Evolutionary conservation across 2,888 invertebrate species (phyloP).

Genomic region (Callosobruchus maculatus): DNA sequence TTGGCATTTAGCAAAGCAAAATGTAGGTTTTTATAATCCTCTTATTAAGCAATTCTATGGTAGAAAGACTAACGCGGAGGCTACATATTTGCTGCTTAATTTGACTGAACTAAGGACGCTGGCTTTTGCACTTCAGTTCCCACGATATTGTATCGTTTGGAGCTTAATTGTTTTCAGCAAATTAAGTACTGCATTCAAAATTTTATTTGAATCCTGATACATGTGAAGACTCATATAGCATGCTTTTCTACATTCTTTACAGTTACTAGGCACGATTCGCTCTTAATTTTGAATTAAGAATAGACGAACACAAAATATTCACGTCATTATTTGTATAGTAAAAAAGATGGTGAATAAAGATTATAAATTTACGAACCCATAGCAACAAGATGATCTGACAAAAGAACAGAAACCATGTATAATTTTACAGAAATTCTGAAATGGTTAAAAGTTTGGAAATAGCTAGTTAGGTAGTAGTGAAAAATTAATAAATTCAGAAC

Average conservation of each 20-base stretch:
- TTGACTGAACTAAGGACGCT: background rate
- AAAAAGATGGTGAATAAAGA: background rate
- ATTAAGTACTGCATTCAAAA: background rate
- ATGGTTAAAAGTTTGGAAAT: no score
- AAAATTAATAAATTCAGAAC: no score
- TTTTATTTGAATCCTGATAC: background rate
- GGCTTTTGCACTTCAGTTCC: background rate
- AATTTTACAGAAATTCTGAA: no score
- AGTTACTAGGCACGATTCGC: background rate
- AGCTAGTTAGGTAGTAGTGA: no score
- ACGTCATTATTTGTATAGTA: background rate
- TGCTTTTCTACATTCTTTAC: background rate
- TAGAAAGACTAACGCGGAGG: background rate
- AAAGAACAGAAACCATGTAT: no score
- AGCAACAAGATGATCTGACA: no score
- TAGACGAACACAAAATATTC: background rate
- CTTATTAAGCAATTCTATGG: no score
- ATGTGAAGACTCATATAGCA: background rate
- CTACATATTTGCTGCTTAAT: background rate
- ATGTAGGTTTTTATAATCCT: no score
- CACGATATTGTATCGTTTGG: background rate
- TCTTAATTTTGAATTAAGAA: background rate
- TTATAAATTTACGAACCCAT: no score
- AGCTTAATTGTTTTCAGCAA: background rate
- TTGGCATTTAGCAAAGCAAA: no score